Percentiles rank a stretch among this genome's conserved stretches.
Conservation (phyloP, 1,140 invertebrate genomes). For the Aplysia californica region DNA sequence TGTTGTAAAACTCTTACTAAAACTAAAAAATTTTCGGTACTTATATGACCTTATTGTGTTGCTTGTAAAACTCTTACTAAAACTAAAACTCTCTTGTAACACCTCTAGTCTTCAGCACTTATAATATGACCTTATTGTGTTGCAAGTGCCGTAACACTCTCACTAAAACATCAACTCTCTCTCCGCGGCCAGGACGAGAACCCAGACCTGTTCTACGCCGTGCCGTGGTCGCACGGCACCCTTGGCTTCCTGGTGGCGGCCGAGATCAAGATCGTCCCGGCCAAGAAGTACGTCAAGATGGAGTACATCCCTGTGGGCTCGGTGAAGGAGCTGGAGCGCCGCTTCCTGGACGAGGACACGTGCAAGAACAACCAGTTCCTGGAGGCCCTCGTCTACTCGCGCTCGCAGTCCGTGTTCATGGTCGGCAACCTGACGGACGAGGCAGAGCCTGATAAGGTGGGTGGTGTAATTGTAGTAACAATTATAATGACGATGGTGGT, state of each 20-base stretch:
- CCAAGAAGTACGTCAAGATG: constrained; percentile 72
- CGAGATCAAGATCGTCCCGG: constrained; percentile 81
- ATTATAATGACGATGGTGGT: no score
- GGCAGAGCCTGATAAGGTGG: constrained; percentile 74
- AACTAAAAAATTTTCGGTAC: no score
- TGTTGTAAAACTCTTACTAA: no score
- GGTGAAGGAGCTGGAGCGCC: constrained; percentile 65
- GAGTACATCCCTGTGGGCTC: constrained; percentile 77
- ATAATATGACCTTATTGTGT: no score
- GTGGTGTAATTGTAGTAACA: no score
- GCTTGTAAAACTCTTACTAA: no score
- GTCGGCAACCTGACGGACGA: constrained; percentile 75
- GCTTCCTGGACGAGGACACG: constrained; percentile 71
- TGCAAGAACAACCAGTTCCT: constrained; percentile 78
- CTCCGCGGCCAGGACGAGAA: constrained; percentile 78
- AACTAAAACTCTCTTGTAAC: no score
- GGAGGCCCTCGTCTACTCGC: constrained; percentile 78
- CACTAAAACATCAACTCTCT: no score
- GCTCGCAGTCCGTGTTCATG: constrained; percentile 81
- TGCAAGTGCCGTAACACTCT: no score
- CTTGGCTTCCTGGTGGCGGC: constrained; percentile 85
- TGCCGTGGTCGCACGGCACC: constrained; percentile 89
- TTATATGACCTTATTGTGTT: no score
- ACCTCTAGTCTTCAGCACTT: no score
- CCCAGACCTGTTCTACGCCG: constrained; percentile 79